Evolutionary conservation across 1,140 invertebrate species (phyloP), one percentile per base, ranked within the genome.

Genomic region (Micrasema minimum): DNA sequence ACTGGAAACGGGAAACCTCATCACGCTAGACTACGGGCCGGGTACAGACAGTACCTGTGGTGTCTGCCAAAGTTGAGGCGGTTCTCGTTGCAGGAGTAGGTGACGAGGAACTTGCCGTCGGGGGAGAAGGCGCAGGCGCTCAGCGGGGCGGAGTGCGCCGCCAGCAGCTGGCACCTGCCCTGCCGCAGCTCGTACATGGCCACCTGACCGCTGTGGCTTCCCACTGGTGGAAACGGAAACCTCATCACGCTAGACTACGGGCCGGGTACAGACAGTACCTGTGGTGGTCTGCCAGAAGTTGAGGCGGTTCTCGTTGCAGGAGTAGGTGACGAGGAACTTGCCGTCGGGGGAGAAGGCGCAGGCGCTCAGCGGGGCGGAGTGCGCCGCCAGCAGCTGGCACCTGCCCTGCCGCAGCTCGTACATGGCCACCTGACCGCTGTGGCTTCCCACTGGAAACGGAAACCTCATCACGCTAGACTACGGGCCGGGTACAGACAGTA

Each of bases 1-100:
- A 99, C 97, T 81, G 77, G n/a, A 16, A 51, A 51, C n/a, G n/a
- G n/a, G n/a, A n/a, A n/a, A n/a, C n/a, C n/a, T n/a, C n/a, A n/a
- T n/a, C n/a, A n/a, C n/a, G n/a, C n/a, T n/a, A n/a, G n/a, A n/a
- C n/a, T n/a, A n/a, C n/a, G n/a, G n/a, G n/a, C n/a, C n/a, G n/a
- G n/a, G n/a, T n/a, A n/a, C n/a, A n/a, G n/a, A n/a, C n/a, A n/a
- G n/a, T 76, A 86, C 89, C 90, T 16, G 87, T 88, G 73, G 89
- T 90, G 77, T 97, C 90, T 99, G 97, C 97, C 97, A 99, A 99
- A 99, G 69, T 92, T 96, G 26, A 99, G 88, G 77, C 96, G 92
- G 81, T 97, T 97, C 82, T 99, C 98, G n/a, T 89, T 84, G 74
- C 94, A 93, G 35, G 95, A 95, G 83, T 98, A 99, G 9, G 96